A percentile compares a stretch with the other conserved stretches of the same genome.
Evolutionary conservation across 1,140 invertebrate genomes (phyloP).

Genomic region (Saccostrea echinata): DNA sequence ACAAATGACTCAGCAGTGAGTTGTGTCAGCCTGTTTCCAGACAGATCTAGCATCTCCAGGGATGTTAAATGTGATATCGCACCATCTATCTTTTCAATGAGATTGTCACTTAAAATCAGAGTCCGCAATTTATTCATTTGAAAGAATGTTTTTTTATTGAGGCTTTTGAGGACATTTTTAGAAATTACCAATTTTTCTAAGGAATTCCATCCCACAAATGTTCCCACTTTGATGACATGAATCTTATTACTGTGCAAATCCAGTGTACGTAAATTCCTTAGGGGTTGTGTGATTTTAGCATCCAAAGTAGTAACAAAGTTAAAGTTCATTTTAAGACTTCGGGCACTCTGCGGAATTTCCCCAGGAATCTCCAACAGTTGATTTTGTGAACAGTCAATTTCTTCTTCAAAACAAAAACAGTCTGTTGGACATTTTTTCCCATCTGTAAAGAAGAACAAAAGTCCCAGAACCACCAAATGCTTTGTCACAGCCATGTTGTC

Average conservation of each 20-base stretch:
- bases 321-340: constrained; percentile 32
- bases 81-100: constrained; percentile 71
- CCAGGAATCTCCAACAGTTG: constrained; percentile 27
- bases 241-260: constrained; percentile 59
- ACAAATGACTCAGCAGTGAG: constrained; percentile 83
- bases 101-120: constrained; percentile 27
- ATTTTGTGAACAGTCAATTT: constrained; percentile 32
- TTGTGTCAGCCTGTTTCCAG: constrained; percentile 85
- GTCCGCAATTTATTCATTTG: constrained; percentile 1
- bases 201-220: constrained; percentile 68
- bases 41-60: constrained; percentile 87
- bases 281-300: constrained; percentile 43
- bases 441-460: not conserved
- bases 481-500: not conserved
- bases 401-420: constrained; percentile 10
- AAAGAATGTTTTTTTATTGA: constrained; percentile 23
- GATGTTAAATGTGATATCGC: constrained; percentile 78
- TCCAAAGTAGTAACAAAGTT: constrained; percentile 31
- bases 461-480: not conserved
- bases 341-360: not conserved
- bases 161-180: constrained; percentile 81
- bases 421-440: constrained; percentile 18
- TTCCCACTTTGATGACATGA: constrained; percentile 64
- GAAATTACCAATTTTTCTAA: constrained; percentile 83
- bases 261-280: constrained; percentile 52